These are phyloP conservation scores for Mohoua ochrocephala DNA, from an alignment of 2,113 vertebrate species.

Conservation along the genomic window DNA sequence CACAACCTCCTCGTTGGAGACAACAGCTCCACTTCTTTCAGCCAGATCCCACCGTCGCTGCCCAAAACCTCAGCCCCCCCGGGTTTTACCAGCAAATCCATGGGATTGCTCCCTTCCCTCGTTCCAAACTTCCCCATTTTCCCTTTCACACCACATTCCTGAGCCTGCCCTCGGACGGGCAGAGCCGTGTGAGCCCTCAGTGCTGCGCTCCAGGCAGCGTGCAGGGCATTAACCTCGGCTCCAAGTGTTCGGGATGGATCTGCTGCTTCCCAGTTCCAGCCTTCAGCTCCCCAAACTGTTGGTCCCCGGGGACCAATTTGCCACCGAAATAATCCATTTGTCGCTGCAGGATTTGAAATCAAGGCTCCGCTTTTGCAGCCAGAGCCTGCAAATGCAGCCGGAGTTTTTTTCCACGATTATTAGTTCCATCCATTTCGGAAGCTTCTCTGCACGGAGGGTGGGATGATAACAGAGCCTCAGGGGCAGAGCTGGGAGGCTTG, in stretches of 20 bases:
- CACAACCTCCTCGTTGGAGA: background rate
- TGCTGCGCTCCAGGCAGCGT: background rate
- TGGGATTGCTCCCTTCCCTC: fast-evolving
- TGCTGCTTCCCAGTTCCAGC: background rate
- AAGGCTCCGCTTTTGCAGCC: background rate
- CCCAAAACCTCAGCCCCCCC: background rate
- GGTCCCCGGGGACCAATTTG: constrained; percentile 10
- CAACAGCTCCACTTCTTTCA: background rate
- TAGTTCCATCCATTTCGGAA: constrained; percentile 37
- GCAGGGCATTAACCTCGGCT: constrained; percentile 25
- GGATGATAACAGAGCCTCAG: constrained; percentile 9
- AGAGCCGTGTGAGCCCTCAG: background rate
- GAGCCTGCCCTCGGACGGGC: background rate
- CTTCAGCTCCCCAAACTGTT: background rate
- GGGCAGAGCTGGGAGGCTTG: constrained; percentile 1
- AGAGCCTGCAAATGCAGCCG: background rate
- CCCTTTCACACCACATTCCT: background rate
- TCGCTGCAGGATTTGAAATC: constrained; percentile 2
- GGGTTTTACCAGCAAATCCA: background rate
- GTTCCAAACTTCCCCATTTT: background rate
- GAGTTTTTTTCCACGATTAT: background rate
- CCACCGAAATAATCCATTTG: constrained; percentile 54
- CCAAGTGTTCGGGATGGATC: background rate
- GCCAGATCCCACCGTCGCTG: background rate
- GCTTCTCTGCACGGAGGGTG: background rate